Percentiles rank a stretch among this genome's conserved stretches.
Conservation (phyloP, 2,797 vertebrate genomes). For the Pempheris klunzingeri region DNA sequence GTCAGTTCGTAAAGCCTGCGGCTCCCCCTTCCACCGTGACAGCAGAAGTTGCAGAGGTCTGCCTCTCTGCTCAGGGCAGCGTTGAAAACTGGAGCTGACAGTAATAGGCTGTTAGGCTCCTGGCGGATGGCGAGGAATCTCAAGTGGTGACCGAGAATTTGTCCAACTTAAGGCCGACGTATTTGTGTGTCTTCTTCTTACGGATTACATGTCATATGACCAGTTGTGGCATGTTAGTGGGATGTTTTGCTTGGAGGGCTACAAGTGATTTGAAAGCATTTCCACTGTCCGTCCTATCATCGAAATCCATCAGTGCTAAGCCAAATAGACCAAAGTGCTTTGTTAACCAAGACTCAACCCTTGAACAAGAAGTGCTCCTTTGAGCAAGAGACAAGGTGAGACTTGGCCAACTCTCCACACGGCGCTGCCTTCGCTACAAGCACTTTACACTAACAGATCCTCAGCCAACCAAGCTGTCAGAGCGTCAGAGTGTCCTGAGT, state of each 20-base stretch:
- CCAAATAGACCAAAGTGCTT: constrained; percentile 48
- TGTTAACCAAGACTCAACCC: constrained; percentile 50
- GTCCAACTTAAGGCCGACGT: constrained; percentile 19
- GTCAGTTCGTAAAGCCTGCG: constrained; percentile 33
- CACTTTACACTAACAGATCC: constrained; percentile 43
- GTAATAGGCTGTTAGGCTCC: constrained; percentile 36
- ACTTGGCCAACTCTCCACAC: constrained; percentile 25
- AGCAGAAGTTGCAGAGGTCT: constrained; percentile 42
- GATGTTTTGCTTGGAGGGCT: constrained; percentile 21
- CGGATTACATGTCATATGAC: constrained; percentile 27
- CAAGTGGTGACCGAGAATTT: constrained; percentile 42
- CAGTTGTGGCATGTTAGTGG: constrained; percentile 28
- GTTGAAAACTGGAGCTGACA: constrained; percentile 49
- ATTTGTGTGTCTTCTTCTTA: constrained; percentile 32
- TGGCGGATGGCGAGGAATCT: constrained; percentile 33
- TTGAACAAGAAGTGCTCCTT: constrained; percentile 37
- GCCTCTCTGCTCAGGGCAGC: constrained; percentile 13
- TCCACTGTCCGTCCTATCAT: constrained; percentile 33
- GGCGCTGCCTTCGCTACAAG: constrained; percentile 23
- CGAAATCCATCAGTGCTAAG: constrained; percentile 56
- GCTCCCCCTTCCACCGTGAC: constrained; percentile 58
- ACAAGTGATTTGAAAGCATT: constrained; percentile 2
- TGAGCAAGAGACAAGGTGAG: constrained; percentile 43
- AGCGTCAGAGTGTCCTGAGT: constrained; percentile 61
- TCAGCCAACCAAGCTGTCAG: constrained; percentile 47